These are phyloP conservation scores for Corythoichthys haematopterus DNA, from an alignment of 2,113 vertebrate species.

Conservation along the genomic window DNA sequence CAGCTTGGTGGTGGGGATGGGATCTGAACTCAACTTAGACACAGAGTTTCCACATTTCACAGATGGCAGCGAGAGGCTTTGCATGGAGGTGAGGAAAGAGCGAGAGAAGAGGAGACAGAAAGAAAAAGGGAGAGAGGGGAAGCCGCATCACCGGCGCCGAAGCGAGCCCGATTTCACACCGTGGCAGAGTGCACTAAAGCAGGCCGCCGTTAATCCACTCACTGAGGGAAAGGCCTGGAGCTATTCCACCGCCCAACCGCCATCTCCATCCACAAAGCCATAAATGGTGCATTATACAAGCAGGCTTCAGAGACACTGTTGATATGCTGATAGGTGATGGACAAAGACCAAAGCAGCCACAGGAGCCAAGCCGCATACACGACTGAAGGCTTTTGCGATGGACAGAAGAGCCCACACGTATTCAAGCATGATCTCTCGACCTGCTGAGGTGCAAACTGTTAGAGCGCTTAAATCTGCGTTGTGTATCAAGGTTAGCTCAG, in stretches of 20 bases:
- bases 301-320: constrained; percentile 71
- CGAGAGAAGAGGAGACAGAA: constrained; percentile 35
- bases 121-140: constrained; percentile 33
- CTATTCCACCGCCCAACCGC: constrained; percentile 61
- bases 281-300: constrained; percentile 71
- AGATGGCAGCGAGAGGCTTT: constrained; percentile 77
- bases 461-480: constrained; percentile 42
- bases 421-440: constrained; percentile 36
- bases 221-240: constrained; percentile 73
- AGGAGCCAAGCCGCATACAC: constrained; percentile 56
- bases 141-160: constrained; percentile 42
- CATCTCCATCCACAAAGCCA: constrained; percentile 71
- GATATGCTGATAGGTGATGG: constrained; percentile 70
- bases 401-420: constrained; percentile 44
- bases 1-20: constrained; percentile 65
- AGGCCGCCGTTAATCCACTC: constrained; percentile 74
- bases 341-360: constrained; percentile 70
- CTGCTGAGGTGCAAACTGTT: constrained; percentile 51
- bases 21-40: constrained; percentile 77
- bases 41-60: constrained; percentile 79
- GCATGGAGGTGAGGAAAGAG: constrained; percentile 64
- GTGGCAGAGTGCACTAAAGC: constrained; percentile 67
- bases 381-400: constrained; percentile 43
- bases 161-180: constrained; percentile 75
- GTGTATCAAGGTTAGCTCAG: constrained; percentile 43